Percentiles rank a stretch among this genome's conserved stretches.
These are phyloP conservation scores for Siniperca knerii DNA, from an alignment of 2,113 vertebrate species.

Conservation along the genomic window DNA sequence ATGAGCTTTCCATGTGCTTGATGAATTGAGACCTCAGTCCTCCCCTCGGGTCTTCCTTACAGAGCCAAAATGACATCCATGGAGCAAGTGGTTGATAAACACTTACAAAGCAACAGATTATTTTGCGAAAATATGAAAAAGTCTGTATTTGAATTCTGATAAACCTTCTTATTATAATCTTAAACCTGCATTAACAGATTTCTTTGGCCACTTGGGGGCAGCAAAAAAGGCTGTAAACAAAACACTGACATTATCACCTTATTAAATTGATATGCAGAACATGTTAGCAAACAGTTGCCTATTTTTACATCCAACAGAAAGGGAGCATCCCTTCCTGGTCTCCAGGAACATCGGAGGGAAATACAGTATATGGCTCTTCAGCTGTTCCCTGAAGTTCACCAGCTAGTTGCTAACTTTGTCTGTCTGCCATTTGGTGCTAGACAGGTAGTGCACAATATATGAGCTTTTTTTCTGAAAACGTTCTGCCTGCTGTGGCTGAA, in stretches of 20 bases:
- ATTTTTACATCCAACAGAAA: not conserved
- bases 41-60: conserved; percentile 20
- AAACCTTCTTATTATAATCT: not conserved
- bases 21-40: conserved; percentile 59
- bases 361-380: too few species aligned
- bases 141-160: not conserved
- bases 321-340: not conserved
- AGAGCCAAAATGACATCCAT: conserved; percentile 29
- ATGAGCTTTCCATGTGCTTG: conserved; percentile 72
- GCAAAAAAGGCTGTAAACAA: not conserved
- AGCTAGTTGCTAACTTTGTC: too few species aligned
- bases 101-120: conserved; percentile 11
- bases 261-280: not conserved
- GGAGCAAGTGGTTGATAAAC: conserved; percentile 33
- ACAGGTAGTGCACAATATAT: not conserved
- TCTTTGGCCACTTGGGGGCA: not conserved
- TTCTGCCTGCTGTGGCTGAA: too few species aligned
- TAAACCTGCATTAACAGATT: not conserved
- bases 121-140: conserved; percentile 15
- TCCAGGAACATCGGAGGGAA: not conserved
- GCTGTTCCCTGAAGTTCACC: too few species aligned
- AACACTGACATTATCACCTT: not conserved
- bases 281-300: not conserved
- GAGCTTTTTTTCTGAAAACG: not conserved
- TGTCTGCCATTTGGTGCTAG: not conserved